These are phyloP conservation scores for Mormyrus proboscirostris DNA, from an alignment of 2,797 vertebrate genomes.

Conservation along the genomic window DNA sequence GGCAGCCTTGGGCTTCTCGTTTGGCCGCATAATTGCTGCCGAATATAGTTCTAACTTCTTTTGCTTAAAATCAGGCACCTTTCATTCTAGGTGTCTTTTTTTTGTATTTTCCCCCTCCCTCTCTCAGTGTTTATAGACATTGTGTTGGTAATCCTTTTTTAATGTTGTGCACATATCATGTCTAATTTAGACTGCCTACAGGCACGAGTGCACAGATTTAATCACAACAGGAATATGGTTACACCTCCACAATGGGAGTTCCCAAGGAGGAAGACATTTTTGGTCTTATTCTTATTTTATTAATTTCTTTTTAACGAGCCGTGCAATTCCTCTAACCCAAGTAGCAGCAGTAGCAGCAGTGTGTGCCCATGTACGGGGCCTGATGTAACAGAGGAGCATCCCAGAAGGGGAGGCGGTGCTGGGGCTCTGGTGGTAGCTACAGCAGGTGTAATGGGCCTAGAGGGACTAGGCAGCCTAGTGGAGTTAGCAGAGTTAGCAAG, in stretches of 20 bases:
- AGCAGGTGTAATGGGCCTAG: background rate
- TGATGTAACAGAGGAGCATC: constrained; percentile 1
- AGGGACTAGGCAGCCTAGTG: background rate
- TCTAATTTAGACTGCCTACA: constrained; percentile 65
- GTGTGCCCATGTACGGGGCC: background rate
- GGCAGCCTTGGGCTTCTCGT: background rate
- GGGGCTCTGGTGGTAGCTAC: background rate
- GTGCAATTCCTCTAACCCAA: background rate
- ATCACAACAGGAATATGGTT: constrained; percentile 43
- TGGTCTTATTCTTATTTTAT: background rate
- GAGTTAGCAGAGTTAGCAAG: background rate
- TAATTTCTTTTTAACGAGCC: constrained; percentile 13
- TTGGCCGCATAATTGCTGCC: background rate
- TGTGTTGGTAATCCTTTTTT: constrained; percentile 66
- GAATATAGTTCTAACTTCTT: background rate
- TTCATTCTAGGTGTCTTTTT: background rate
- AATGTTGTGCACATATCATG: constrained; percentile 68
- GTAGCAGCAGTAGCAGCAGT: background rate
- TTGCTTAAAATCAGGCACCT: background rate
- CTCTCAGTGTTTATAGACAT: constrained; percentile 55
- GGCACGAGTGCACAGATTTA: constrained; percentile 61
- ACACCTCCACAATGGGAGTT: constrained; percentile 19
- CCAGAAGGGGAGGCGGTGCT: constrained; percentile 19
- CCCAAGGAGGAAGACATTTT: background rate
- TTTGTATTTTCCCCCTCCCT: background rate